Conservation (phyloP, 2,888 invertebrate genomes). For the Ophonus ardosiacus region DNA sequence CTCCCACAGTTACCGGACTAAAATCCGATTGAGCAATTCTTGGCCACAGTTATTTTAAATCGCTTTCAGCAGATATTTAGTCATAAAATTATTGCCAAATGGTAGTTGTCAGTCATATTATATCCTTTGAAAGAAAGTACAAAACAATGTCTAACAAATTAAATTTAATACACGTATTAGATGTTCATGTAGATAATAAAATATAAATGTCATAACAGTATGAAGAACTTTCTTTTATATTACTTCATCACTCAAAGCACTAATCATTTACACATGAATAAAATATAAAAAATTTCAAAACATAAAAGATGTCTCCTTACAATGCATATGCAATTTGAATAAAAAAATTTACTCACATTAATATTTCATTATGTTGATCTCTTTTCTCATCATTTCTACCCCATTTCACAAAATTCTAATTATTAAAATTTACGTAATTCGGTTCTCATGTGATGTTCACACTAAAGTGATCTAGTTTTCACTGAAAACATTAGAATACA, state of each 20-base stretch:
- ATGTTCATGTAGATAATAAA: not conserved
- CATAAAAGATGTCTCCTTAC: conserved; percentile 4
- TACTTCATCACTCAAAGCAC: not conserved
- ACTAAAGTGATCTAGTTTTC: conserved; percentile 56
- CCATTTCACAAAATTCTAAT: conserved; percentile 30
- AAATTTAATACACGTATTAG: not conserved
- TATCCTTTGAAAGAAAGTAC: not conserved
- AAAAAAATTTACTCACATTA: conserved; percentile 15
- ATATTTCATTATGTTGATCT: conserved; percentile 28
- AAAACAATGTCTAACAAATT: not conserved
- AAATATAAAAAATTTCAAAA: conserved; percentile 35
- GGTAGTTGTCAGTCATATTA: not conserved
- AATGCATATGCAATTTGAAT: conserved; percentile 18
- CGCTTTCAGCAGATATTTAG: too few relatives aligned
- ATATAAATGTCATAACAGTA: not conserved
- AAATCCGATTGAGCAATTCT: too few relatives aligned
- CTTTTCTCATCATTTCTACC: conserved; percentile 17
- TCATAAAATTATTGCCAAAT: too few relatives aligned
- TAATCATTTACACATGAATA: conserved; percentile 12
- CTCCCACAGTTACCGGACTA: too few relatives aligned
- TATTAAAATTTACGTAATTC: conserved; percentile 42
- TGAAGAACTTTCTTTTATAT: not conserved
- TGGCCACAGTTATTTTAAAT: too few relatives aligned
- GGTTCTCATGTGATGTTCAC: conserved; percentile 36
- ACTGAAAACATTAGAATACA: conserved; percentile 30